phyloP scores from a whole-genome alignment of 1,140 invertebrate genomes.

The Latrodectus geometricus region DNA sequence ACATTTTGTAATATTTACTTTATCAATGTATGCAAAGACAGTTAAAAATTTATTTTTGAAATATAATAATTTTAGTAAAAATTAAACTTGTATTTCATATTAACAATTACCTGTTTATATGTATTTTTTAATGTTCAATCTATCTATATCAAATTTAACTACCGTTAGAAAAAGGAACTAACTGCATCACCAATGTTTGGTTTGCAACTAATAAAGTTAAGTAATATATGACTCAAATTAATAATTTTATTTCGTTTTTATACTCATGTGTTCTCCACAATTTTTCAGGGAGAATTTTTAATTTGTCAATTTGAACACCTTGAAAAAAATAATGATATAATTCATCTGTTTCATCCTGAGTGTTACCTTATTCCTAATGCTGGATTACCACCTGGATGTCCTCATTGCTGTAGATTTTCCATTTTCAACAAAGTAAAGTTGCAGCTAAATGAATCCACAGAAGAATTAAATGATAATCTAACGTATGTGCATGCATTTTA shows the following conservation, averaged over 20 bases:
- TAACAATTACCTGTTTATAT: too few species aligned
- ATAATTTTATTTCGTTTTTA: background rate
- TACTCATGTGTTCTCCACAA: background rate
- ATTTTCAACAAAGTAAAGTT: conserved; percentile 30
- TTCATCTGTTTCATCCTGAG: conserved; percentile 28
- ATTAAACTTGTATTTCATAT: too few species aligned
- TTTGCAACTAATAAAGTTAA: background rate
- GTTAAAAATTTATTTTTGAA: too few species aligned
- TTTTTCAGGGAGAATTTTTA: background rate
- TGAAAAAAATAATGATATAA: background rate
- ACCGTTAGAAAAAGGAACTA: too few species aligned
- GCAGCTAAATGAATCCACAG: background rate
- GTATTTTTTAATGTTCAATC: too few species aligned
- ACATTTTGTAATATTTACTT: too few species aligned
- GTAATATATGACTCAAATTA: background rate
- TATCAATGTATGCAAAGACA: too few species aligned
- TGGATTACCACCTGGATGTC: conserved; percentile 45
- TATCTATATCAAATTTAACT: too few species aligned
- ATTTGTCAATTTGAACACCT: background rate
- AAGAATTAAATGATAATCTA: background rate
- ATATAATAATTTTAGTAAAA: too few species aligned
- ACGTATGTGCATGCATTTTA: background rate
- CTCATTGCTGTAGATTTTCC: conserved; percentile 44
- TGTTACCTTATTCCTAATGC: conserved; percentile 33
- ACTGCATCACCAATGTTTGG: too few species aligned